Conservation (phyloP, 2,888 invertebrate genomes). For the Catocala fraxini region DNA sequence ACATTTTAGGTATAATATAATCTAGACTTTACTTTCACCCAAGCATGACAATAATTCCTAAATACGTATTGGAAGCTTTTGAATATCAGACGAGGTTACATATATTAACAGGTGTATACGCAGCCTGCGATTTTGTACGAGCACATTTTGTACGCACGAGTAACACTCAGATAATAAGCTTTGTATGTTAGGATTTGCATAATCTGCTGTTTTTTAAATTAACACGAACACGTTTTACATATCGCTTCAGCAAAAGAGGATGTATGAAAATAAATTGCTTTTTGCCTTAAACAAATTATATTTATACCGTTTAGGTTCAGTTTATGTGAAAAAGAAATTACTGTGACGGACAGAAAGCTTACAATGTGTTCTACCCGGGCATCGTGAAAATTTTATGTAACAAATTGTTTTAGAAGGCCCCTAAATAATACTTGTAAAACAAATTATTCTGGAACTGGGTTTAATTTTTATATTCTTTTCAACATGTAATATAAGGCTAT, state of each 20-base stretch:
- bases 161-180: constrained; percentile 41
- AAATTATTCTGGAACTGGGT: no score
- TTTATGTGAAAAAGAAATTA: background rate
- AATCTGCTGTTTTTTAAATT: constrained; percentile 47
- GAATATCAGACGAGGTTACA: no score
- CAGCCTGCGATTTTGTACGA: constrained; percentile 19
- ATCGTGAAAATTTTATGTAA: background rate
- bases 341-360: background rate
- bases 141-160: constrained; percentile 30
- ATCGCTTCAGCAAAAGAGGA: constrained; percentile 13
- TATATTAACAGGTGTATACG: background rate
- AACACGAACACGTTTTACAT: constrained; percentile 34
- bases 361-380: background rate
- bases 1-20: no score
- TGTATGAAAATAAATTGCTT: constrained; percentile 28
- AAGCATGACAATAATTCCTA: no score
- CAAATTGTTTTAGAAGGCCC: background rate
- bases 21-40: no score
- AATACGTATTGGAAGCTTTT: no score
- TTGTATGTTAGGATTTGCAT: constrained; percentile 46
- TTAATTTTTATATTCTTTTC: no score
- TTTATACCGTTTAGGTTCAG: background rate
- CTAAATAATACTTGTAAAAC: background rate
- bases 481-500: no score
- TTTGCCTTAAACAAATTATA: constrained; percentile 2